Conservation (phyloP, 2,113 vertebrate species). For the Suricata suricatta region DNA sequence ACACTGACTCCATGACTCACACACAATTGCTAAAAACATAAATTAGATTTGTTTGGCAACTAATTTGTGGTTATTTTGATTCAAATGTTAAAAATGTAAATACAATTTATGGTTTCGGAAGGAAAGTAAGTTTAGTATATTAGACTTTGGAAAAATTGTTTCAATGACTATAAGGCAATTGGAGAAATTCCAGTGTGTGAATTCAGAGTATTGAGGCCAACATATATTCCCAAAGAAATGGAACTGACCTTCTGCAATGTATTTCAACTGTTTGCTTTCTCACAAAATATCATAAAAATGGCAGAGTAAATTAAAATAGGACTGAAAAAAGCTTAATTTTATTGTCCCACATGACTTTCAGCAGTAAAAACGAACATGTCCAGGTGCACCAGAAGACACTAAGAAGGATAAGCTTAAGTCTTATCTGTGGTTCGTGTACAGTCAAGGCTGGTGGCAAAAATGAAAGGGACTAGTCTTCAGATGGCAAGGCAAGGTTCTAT, state of each 20-base stretch:
- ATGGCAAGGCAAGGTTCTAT: neutral
- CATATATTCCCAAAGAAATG: neutral
- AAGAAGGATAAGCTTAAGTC: neutral
- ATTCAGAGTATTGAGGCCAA: neutral
- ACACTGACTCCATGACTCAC: constrained; percentile 75
- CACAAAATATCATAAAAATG: neutral
- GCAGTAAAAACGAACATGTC: neutral
- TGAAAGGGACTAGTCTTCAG: neutral
- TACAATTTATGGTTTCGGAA: constrained; percentile 72
- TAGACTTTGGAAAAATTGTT: constrained; percentile 62
- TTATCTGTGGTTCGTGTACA: neutral
- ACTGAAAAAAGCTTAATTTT: neutral
- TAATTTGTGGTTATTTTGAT: constrained; percentile 75
- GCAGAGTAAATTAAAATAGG: neutral
- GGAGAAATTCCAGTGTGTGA: neutral
- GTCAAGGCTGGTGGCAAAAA: neutral
- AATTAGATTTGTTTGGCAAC: constrained; percentile 81
- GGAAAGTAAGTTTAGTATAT: constrained; percentile 69
- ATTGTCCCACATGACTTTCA: neutral
- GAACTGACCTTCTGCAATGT: neutral
- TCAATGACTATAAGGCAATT: neutral
- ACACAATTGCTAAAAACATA: constrained; percentile 79
- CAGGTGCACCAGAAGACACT: neutral
- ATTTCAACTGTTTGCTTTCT: neutral
- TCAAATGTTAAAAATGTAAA: constrained; percentile 73